Conservation (phyloP, 2,888 invertebrate species). For the Ametastegia equiseti region DNA sequence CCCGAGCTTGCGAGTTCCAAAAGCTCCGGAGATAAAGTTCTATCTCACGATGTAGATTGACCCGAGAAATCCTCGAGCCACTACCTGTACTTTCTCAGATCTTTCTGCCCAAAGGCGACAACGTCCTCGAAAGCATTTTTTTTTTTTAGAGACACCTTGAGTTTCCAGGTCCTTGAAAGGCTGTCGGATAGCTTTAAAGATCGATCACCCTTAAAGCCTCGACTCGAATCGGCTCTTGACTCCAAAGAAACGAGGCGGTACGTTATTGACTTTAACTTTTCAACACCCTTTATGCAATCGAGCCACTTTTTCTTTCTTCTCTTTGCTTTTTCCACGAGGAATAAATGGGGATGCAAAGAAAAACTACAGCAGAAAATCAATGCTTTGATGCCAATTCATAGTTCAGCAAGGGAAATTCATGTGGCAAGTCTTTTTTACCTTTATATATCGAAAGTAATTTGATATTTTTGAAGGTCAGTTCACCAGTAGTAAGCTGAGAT, state of each 20-base stretch:
- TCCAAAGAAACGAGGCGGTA: neutral
- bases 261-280: no score
- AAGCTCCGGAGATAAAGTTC: neutral
- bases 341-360: neutral
- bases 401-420: no score
- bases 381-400: neutral
- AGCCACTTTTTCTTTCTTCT: no score
- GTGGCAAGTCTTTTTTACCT: no score
- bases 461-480: no score
- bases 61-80: conserved; percentile 5
- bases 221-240: neutral
- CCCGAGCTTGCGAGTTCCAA: neutral
- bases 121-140: neutral
- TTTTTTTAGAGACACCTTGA: neutral
- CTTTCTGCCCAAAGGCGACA: conserved; percentile 7
- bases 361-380: neutral
- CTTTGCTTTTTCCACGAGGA: neutral
- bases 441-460: neutral
- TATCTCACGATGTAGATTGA: neutral
- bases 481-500: no score
- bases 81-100: neutral
- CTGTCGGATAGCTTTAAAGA: neutral
- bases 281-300: no score
- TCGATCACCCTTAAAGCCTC: conserved; percentile 13
- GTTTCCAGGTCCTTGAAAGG: neutral